Base-by-base conservation (phyloP, 1,140 invertebrate genomes). In the Drepana arcuata region DNA sequence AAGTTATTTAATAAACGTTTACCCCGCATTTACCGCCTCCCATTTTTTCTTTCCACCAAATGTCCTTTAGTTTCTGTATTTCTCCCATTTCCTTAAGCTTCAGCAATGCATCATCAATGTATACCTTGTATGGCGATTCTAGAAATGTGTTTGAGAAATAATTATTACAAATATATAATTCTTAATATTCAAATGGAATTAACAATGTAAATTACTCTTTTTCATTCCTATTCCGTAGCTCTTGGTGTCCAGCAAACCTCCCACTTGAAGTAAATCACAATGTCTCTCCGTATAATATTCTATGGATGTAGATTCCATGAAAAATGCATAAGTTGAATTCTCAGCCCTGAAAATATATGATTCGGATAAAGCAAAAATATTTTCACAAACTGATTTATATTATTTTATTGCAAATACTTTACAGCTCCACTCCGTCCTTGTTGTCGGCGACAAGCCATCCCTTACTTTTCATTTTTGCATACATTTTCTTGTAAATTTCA, bases 301-400 rank as follows among this genome's bases (percentile, higher is more conserved):
- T 41, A 95, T 87, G 11, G 88, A 87, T 0, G 92, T 89, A 0
- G 92, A 94, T 77, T 95, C 93, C 93, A 95, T 95, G 27, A 95
- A 86, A 65, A 92, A 95, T 7, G 93, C 93, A 67, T 93, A 95
- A 7, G 64, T 64, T 10, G 77, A 63, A 38, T 89, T 89, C 14
- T 80, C 75, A 35, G 61, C 64, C 26, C 75, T 80, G 33, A 14
- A 58, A 61, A 23, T 23, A 35, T 7, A 39, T 10, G 25, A 34
- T 34, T 25, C n/a, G 1, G 4, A 26, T 26, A 24, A 41, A 34
- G 25, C 13, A 40, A 26, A 9, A 25, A 14, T 2, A 3, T 3
- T 14, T 12, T 24, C 3, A 23, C 31, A 36, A n/a, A 2, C 10
- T 16, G 12, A 12, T 2, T 23, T 2, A 24, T 13, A 33, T 7